phyloP scores from a whole-genome alignment of 1,140 invertebrate species.

The Lethrus apterus region DNA sequence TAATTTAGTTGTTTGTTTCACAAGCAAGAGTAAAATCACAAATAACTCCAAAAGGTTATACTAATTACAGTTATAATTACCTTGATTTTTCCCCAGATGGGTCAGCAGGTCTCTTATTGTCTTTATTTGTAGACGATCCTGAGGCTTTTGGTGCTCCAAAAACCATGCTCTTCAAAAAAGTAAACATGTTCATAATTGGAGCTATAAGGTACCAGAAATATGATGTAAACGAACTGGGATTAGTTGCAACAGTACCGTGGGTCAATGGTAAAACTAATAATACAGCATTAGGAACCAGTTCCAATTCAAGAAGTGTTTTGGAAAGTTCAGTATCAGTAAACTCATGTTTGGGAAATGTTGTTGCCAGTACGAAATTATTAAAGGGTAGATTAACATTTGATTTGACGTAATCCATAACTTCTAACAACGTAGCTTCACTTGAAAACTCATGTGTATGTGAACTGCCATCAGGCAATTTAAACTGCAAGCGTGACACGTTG shows the following conservation, averaged over 20 bases:
- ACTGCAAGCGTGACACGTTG: conserved; percentile 62
- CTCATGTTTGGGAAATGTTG: conserved; percentile 70
- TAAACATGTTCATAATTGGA: conserved; percentile 41
- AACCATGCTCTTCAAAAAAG: conserved; percentile 37
- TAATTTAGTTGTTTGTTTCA: no score
- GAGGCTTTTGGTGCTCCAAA: conserved; percentile 27
- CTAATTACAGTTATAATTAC: conserved; percentile 3
- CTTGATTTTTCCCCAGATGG: conserved; percentile 1
- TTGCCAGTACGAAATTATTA: conserved; percentile 60
- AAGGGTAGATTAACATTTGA: conserved; percentile 41
- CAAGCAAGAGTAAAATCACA: no score
- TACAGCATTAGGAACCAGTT: conserved; percentile 71
- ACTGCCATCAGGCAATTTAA: conserved; percentile 71
- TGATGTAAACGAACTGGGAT: conserved; percentile 25
- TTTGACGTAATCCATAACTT: conserved; percentile 38
- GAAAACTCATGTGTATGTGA: conserved; percentile 40
- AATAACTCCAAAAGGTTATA: conserved; percentile 25
- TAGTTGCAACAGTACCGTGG: conserved; percentile 28
- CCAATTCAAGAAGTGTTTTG: conserved; percentile 57
- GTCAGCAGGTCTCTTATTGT: conserved; percentile 9
- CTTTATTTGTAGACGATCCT: neutral
- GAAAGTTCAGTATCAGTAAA: conserved; percentile 56
- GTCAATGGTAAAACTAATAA: conserved; percentile 61
- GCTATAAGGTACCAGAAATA: conserved; percentile 42
- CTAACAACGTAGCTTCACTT: conserved; percentile 38